phyloP scores from a whole-genome alignment of 2,113 vertebrate species.

The Brachyhypopomus gauderio region DNA sequence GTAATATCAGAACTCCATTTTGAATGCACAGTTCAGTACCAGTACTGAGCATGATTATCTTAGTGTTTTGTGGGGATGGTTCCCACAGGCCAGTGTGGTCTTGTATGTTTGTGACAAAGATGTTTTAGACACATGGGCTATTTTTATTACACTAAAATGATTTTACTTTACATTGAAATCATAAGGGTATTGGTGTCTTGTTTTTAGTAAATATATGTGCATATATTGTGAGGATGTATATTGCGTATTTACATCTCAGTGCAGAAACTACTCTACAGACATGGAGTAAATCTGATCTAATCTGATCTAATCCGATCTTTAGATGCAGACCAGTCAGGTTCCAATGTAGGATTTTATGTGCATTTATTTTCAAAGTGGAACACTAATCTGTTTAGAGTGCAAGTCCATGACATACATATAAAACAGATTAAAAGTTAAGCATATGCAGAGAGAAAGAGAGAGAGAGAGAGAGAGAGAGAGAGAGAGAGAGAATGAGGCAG shows the following conservation, averaged over 20 bases:
- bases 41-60: slow-evolving; percentile 48
- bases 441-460: neutral
- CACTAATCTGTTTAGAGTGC: neutral
- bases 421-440: neutral
- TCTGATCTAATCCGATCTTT: too few relatives aligned
- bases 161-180: too few relatives aligned
- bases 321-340: neutral
- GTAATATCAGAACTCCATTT: neutral
- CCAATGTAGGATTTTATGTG: neutral
- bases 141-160: too few relatives aligned
- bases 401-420: neutral
- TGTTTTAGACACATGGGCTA: neutral
- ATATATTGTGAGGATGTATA: too few relatives aligned
- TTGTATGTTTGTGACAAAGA: neutral
- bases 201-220: too few relatives aligned
- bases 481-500: too few relatives aligned
- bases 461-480: too few relatives aligned
- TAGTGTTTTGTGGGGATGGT: slow-evolving; percentile 51
- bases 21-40: slow-evolving; percentile 38
- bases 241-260: too few relatives aligned
- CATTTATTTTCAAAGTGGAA: neutral
- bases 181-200: too few relatives aligned
- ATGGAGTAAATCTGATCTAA: too few relatives aligned
- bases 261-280: too few relatives aligned
- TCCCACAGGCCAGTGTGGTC: neutral